Conservation (phyloP, 2,888 invertebrate species). For the Oligia fasciuncula region DNA sequence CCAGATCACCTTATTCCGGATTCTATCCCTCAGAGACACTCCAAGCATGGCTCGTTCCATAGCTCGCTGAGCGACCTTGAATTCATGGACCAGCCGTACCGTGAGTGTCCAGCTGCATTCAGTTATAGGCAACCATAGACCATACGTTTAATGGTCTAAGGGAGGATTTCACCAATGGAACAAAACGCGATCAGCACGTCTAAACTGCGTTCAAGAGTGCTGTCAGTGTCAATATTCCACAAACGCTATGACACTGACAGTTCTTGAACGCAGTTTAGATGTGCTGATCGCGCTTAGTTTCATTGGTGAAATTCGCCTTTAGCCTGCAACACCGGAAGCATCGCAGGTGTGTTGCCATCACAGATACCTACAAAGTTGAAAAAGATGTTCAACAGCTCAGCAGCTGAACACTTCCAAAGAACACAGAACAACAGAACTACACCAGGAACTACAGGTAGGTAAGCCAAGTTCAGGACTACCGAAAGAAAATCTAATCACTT, state of each 20-base stretch:
- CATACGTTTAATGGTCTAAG: not conserved
- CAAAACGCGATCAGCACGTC: not conserved
- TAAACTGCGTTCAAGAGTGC: not conserved
- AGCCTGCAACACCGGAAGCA: not conserved
- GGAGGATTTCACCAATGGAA: not conserved
- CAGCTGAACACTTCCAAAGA: not conserved
- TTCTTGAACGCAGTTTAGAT: too few relatives aligned
- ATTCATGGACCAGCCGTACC: too few relatives aligned
- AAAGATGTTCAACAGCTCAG: not conserved
- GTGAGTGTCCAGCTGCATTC: not conserved
- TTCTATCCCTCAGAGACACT: too few relatives aligned
- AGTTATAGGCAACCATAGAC: not conserved
- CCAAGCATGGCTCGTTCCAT: too few relatives aligned
- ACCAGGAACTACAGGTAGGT: too few relatives aligned
- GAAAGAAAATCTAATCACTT: constrained; percentile 2
- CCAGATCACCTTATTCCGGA: too few relatives aligned
- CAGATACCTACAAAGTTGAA: not conserved
- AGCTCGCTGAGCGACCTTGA: too few relatives aligned
- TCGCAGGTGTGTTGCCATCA: not conserved
- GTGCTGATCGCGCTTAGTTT: too few relatives aligned
- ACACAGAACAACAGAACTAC: too few relatives aligned
- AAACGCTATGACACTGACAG: too few relatives aligned
- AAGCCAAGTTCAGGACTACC: not conserved
- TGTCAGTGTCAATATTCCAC: not conserved
- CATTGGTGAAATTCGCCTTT: not conserved